Evolutionary conservation across 2,113 vertebrate genomes (phyloP).

Genomic region (Mormyrus iriodes): DNA sequence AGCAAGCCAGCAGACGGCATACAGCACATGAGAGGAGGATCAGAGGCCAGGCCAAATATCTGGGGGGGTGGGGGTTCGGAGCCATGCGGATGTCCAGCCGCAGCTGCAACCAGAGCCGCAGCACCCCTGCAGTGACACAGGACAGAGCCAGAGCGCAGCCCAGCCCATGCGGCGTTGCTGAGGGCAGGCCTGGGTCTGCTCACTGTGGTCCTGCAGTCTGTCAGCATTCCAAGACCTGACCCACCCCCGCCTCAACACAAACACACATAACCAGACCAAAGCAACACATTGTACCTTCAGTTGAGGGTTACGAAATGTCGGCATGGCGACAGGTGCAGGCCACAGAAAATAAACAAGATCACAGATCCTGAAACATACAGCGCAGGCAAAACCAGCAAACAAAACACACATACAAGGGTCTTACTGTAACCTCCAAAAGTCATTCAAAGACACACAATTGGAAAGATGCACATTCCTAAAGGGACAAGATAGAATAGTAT

Average conservation of each 20-base stretch:
- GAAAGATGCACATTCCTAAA: not conserved
- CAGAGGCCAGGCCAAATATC: not conserved
- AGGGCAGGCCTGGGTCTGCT: constrained; percentile 11
- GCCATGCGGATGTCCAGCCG: not conserved
- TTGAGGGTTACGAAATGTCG: constrained; percentile 81
- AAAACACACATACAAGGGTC: not conserved
- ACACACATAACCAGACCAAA: constrained; percentile 27
- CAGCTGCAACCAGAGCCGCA: constrained; percentile 48
- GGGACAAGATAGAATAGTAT: not conserved
- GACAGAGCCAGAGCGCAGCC: constrained; percentile 50
- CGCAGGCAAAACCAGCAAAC: not conserved
- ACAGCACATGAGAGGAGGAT: not conserved
- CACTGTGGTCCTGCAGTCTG: constrained; percentile 38
- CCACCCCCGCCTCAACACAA: not conserved
- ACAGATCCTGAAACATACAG: not conserved
- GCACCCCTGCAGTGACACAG: constrained; percentile 55
- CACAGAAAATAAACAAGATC: constrained; percentile 30
- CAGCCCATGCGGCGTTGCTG: constrained; percentile 42
- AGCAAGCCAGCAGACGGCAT: not conserved
- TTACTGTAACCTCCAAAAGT: not conserved
- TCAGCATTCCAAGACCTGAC: constrained; percentile 24
- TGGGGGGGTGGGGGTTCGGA: not conserved
- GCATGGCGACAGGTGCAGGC: constrained; percentile 65
- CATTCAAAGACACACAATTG: not conserved
- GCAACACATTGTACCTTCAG: constrained; percentile 71